Evolutionary conservation across 2,888 invertebrate species (phyloP), one percentile per base, ranked within the genome.

Genomic region (Caenorhabditis wallacei): DNA sequence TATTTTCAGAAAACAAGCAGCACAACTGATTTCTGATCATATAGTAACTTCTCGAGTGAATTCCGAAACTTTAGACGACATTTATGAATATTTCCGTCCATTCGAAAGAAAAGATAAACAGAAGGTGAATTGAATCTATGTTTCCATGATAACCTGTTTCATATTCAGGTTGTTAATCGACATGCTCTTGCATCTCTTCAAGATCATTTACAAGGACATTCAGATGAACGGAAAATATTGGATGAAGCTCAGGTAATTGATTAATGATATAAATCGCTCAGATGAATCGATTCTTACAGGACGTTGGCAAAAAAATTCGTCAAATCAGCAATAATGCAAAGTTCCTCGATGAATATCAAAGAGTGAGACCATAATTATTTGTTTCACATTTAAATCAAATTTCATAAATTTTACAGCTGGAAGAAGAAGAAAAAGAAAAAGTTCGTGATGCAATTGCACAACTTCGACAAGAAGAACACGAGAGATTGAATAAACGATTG

Each of bases 1-100:
- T 3, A 5, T 30, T 71, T 78, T 8, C 64, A 82, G 83, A 48
- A 74, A 82, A 74, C 64, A 80, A 66, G 74, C 83, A 10, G 57
- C 66, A 10, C 72, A 84, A 54, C 18, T 70, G 10, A 37, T 85
- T 30, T 51, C 75, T 0, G 51, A 54, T 11, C 76, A 83, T 40
- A 68, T 78, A 46, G 89, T 85, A 4, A 80, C 84, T 1, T 35
- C 75, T 24, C 81, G 90, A 37, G 84, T 90, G 20, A 88, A 89
- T 43, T 13, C 56, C 8, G 89, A 87, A 43, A 84, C 85, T 26
- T 24, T 90, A 13, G 88, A 89, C 7, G 56, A 80, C n/a, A 84
- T 90, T 57, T 90, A 85, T 76, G 82, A 88, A 43, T 90, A 88
- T 66, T 90, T 90, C 82, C 82, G 90, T 16, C 90, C 90, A 8